These are phyloP conservation scores for Tangara arthus DNA, from an alignment of 2,797 vertebrate species.

Conservation along the genomic window DNA sequence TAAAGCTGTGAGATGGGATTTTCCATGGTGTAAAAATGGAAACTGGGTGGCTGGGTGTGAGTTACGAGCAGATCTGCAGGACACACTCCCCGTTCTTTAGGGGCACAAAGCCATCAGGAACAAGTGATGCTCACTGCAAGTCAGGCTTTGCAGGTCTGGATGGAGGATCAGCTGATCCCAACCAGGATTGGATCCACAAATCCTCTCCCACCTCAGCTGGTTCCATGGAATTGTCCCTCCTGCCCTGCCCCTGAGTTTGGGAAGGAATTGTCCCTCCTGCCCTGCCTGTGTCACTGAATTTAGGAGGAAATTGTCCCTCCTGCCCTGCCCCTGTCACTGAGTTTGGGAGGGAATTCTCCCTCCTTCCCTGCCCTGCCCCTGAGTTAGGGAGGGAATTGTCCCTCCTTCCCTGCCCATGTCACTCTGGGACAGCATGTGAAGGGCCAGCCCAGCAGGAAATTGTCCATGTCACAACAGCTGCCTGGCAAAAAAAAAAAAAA, in stretches of 20 bases:
- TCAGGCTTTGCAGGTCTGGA: fast-evolving
- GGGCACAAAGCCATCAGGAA: background rate
- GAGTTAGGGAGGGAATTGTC: no score
- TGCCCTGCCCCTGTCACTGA: background rate
- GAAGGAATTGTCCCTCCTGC: background rate
- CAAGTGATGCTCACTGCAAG: background rate
- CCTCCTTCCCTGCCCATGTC: no score
- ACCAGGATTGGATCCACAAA: background rate
- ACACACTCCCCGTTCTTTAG: background rate
- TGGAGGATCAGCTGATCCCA: fast-evolving
- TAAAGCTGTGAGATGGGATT: background rate
- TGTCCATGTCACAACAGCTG: background rate
- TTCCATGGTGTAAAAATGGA: no score
- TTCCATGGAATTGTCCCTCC: no score
- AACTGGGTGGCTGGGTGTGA: no score
- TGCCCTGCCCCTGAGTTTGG: no score
- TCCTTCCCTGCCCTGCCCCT: no score
- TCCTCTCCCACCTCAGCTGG: background rate
- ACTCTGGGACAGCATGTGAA: background rate
- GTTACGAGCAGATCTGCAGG: background rate
- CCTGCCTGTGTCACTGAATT: no score
- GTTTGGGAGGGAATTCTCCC: no score
- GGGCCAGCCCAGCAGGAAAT: background rate
- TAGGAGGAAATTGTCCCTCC: no score
- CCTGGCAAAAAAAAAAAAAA: background rate